Base-by-base conservation (phyloP, 2,113 vertebrate species). In the Ascaphus truei region DNA sequence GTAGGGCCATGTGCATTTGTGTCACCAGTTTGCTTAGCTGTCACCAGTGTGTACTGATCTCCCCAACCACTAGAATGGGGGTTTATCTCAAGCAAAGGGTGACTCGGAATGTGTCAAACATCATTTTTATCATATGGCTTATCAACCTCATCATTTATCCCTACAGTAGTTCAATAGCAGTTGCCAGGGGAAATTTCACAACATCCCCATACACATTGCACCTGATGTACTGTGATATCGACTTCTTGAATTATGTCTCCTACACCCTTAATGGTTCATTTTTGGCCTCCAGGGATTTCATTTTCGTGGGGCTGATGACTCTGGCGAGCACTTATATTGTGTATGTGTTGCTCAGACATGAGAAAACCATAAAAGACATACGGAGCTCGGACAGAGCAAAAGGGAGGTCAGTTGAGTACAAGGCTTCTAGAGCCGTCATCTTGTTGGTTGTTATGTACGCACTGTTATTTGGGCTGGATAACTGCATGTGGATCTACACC, bases 1-100 rank as follows among this genome's bases (percentile, higher is more conserved):
- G 79, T 3, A 81, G 87, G 1, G 77, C 83, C 31, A 79, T 90
- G 51, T 92, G 86, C 6, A 89, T 90, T 59, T 90, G 88, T 84
- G 76, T 92, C 68, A 91, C 90, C 31, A 91, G 86, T 9, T 51
- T 85, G 30, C 75, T 90, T 31, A 91, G 88, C 3, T 75, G 75
- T 9, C 89, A 84, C 62, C 89, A 91, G 78, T 84, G 87, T 30
- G 71, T 91, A 41, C 82, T 85, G 72, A 75, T 89, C 0, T 74
- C 82, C 7, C 84, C 85, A 10, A 79, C 86, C 0, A 87, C 85
- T 4, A 88, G 87, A 1, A 62, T 48, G 31, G 85, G 85, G 85
- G 75, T 78, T 3, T 55, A 72, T 1, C 9, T 56, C 13, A 84
- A 83, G 0, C 11, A 31, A 7, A n/a, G 75, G 2, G 43, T 81